phyloP scores from a whole-genome alignment of 2,888 invertebrate genomes.

The Isoperla grammatica region DNA sequence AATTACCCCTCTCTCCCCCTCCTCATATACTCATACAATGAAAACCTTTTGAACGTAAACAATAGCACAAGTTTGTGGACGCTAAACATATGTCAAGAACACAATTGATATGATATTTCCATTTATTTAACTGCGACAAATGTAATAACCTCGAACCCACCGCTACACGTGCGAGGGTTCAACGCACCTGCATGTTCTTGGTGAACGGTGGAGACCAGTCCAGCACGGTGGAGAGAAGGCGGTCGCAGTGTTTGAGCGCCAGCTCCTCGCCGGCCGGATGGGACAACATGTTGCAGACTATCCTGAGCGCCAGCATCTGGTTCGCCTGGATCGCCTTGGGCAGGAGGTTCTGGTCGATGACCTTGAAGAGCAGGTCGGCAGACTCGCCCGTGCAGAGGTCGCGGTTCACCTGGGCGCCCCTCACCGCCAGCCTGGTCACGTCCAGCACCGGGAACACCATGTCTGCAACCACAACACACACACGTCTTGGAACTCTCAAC shows the following conservation, averaged over 20 bases:
- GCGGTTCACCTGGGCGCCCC: constrained; percentile 58
- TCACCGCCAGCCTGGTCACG: constrained; percentile 74
- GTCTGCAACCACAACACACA: constrained; percentile 45
- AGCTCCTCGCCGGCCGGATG: constrained; percentile 61
- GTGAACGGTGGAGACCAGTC: constrained; percentile 50
- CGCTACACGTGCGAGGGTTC: too few species aligned
- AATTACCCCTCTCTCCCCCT: too few species aligned
- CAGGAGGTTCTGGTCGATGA: constrained; percentile 35
- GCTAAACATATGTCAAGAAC: too few species aligned
- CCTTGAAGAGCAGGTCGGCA: constrained; percentile 41
- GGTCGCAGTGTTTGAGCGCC: constrained; percentile 52
- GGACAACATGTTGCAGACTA: constrained; percentile 74
- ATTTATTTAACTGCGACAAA: too few species aligned
- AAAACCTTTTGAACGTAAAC: too few species aligned
- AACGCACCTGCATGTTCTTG: constrained; percentile 57
- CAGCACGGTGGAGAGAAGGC: constrained; percentile 50
- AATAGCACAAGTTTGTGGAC: too few species aligned
- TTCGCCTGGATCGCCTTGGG: constrained; percentile 59
- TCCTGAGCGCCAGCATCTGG: constrained; percentile 70
- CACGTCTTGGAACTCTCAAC: too few species aligned
- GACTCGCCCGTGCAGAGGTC: constrained; percentile 45
- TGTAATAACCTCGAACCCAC: too few species aligned
- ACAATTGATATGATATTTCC: too few species aligned
- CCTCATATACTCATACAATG: too few species aligned
- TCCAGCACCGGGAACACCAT: constrained; percentile 86